Evolutionary conservation across 1,140 invertebrate genomes (phyloP).

Genomic region (Neocloeon triangulifer): DNA sequence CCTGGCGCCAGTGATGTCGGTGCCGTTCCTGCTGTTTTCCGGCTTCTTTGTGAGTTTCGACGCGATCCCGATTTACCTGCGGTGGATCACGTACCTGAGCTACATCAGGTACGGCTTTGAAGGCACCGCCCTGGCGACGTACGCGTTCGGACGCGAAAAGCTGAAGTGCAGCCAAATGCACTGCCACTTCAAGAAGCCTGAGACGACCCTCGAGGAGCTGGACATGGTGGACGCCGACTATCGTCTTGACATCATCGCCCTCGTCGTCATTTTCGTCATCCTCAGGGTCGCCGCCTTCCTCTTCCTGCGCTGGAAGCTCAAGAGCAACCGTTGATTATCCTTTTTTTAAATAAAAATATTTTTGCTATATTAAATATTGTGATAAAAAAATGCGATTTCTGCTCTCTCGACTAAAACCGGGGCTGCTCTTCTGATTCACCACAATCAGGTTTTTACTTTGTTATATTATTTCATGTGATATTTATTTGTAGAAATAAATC

Average conservation of each 20-base stretch:
- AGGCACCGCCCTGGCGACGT: slow-evolving; percentile 80
- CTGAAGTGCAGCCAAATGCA: slow-evolving; percentile 57
- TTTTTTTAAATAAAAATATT: too few relatives aligned
- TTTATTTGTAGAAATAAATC: too few relatives aligned
- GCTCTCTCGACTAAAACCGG: too few relatives aligned
- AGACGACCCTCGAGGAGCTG: slow-evolving; percentile 75
- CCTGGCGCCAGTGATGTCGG: slow-evolving; percentile 83
- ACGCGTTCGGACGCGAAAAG: slow-evolving; percentile 60
- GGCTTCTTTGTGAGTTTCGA: slow-evolving; percentile 96
- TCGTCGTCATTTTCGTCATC: slow-evolving; percentile 69
- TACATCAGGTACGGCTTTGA: slow-evolving; percentile 93
- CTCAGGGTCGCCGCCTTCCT: slow-evolving; percentile 70
- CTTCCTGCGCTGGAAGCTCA: slow-evolving; percentile 76
- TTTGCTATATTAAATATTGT: too few relatives aligned
- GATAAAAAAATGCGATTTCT: too few relatives aligned
- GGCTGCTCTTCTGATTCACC: too few relatives aligned
- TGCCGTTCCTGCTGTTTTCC: slow-evolving; percentile 81
- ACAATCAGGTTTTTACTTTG: too few relatives aligned
- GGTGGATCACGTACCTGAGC: slow-evolving; percentile 88
- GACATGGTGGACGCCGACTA: slow-evolving; percentile 59
- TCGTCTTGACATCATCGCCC: slow-evolving; percentile 53
- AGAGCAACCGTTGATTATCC: slow-evolving; percentile 39
- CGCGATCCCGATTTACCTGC: slow-evolving; percentile 80
- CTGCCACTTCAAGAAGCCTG: slow-evolving; percentile 75
- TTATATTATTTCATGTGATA: too few relatives aligned